Conservation (phyloP, 1,140 invertebrate species). For the Platyscapa corneri region DNA sequence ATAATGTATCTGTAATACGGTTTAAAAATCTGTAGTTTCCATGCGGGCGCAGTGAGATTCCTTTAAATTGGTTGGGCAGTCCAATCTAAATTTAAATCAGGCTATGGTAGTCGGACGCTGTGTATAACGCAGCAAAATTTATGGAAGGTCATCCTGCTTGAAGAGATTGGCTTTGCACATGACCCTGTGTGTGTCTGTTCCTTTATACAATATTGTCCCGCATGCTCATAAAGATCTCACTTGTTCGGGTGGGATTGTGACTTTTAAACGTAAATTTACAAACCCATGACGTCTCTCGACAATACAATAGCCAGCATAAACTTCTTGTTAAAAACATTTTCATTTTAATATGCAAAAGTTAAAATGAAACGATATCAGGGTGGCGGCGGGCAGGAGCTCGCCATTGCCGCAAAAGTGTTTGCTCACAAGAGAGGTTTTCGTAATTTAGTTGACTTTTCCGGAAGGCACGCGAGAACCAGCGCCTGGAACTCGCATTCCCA, state of each 20-base stretch:
- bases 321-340: slow-evolving; percentile 45
- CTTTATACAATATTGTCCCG: slow-evolving; percentile 40
- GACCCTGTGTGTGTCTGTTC: slow-evolving; percentile 26
- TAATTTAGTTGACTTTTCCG: slow-evolving; percentile 6
- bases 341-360: slow-evolving; percentile 4
- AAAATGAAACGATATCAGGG: slow-evolving; percentile 26
- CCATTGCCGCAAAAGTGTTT: neutral
- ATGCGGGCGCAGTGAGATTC: slow-evolving; percentile 7
- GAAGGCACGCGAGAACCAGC: too few relatives aligned
- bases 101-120: slow-evolving; percentile 17
- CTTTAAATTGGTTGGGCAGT: slow-evolving; percentile 40
- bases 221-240: slow-evolving; percentile 48
- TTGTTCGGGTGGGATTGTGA: slow-evolving; percentile 23
- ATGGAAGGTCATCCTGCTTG: slow-evolving; percentile 46
- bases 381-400: neutral
- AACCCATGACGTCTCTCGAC: neutral
- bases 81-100: slow-evolving; percentile 52
- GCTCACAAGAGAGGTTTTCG: neutral
- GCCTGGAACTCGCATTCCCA: neutral
- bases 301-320: slow-evolving; percentile 30
- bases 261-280: slow-evolving; percentile 38
- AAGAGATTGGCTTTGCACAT: slow-evolving; percentile 42
- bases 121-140: slow-evolving; percentile 36
- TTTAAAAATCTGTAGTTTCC: slow-evolving; percentile 18
- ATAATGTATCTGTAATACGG: neutral